These are phyloP conservation scores for Scelioninae gen. 1 DNA, from an alignment of 2,888 invertebrate genomes.

Conservation along the genomic window DNA sequence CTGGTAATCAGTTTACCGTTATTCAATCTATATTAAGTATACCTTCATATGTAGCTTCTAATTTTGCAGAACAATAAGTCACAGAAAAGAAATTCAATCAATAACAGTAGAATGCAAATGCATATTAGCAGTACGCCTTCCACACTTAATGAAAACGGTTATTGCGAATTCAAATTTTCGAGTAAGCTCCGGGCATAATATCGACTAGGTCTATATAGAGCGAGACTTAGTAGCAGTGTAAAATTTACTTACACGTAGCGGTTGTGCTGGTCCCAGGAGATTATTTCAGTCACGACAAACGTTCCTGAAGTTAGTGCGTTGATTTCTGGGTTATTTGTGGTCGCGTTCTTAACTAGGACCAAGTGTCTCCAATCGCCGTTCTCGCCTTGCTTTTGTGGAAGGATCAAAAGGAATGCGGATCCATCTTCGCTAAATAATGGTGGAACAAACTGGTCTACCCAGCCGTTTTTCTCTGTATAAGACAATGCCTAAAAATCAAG, in stretches of 20 bases:
- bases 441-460: slow-evolving; percentile 91
- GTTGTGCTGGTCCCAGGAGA: slow-evolving; percentile 89
- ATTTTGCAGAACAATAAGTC: too few species aligned
- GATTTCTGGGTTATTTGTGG: slow-evolving; percentile 80
- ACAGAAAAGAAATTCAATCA: too few species aligned
- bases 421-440: slow-evolving; percentile 89
- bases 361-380: slow-evolving; percentile 88
- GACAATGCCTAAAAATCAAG: slow-evolving; percentile 76
- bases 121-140: slow-evolving; percentile 43
- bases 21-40: too few species aligned
- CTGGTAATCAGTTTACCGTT: neutral
- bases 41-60: too few species aligned
- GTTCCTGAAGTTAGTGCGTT: slow-evolving; percentile 87
- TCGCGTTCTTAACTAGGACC: slow-evolving; percentile 85
- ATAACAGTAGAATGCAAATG: neutral
- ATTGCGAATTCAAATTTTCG: slow-evolving; percentile 59
- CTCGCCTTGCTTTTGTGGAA: slow-evolving; percentile 88
- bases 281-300: slow-evolving; percentile 90
- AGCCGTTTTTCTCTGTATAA: slow-evolving; percentile 86
- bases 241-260: slow-evolving; percentile 87
- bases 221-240: slow-evolving; percentile 43
- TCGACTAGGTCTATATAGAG: slow-evolving; percentile 14
- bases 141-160: slow-evolving; percentile 19
- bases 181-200: slow-evolving; percentile 39
- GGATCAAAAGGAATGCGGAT: slow-evolving; percentile 89